Evolutionary conservation across 2,797 vertebrate genomes (phyloP), one percentile per base, ranked within the genome.

Genomic region (Typhlichthys eigenmanni): DNA sequence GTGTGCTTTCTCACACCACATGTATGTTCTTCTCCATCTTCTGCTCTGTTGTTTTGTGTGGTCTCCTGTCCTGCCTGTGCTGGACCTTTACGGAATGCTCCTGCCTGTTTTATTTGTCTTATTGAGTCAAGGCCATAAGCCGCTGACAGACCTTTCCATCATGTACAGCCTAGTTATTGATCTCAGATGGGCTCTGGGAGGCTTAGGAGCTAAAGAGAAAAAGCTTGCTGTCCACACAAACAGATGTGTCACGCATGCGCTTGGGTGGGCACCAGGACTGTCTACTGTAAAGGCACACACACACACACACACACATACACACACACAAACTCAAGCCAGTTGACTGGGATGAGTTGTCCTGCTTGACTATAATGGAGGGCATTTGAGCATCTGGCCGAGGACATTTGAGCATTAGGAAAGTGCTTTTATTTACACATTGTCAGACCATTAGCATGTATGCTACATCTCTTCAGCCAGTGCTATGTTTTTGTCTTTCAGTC

Each of bases 61-160:
- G 77, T 77, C 78, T 78, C 66, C 52, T 60, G 73, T 87, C 78
- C 65, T 1, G 69, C 79, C 64, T 29, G 32, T 47, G 62, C 66
- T 65, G 74, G 72, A 78, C 73, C 78, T 66, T 77, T 67, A 69
- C 79, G 84, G 67, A 71, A 77, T 69, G 74, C 76, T 66, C 64
- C 59, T 58, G 69, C 81, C 67, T 63, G 63, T 87, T 89, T 83
- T 84, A 84, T 88, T 90, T 87, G 78, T 89, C 86, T 88, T 80
- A 83, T 78, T 58, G 82, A 89, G 87, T 90, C 87, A 87, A 92
- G 91, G 90, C 90, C 84, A 83, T 77, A 69, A 74, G 67, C 76
- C 72, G 59, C 66, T 87, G 91, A 92, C 90, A 87, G 89, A 81
- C 76, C 85, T 68, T 84, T 91, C 88, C 87, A 91, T 92, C 90